Base-by-base conservation (phyloP, 2,888 invertebrate species). In the Osmoderma eremita region DNA sequence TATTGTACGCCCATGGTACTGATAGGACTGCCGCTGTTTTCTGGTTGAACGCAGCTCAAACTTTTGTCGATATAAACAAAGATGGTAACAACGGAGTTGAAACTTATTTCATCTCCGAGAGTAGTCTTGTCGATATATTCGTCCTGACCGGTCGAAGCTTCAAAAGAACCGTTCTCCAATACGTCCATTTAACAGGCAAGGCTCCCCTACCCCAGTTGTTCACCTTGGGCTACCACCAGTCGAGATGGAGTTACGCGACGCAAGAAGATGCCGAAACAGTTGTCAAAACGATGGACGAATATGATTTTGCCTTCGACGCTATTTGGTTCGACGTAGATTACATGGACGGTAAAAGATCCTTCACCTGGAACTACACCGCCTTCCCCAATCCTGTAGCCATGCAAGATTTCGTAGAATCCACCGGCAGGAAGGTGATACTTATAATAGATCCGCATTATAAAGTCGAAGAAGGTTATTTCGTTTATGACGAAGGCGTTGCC, bases 301-400 rank as follows among this genome's bases (percentile, higher is more conserved):
- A 93, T 80, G 94, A 98, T 80, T 90, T 99, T 45, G 98, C 98
- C 2, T 86, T 93, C 82, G 98, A 99, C 81, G 93, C 92, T 0
- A 89, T 98, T 79, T 99, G 98, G 98, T 86, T 99, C 38, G 98
- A 99, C 82, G 97, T 98, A 80, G 98, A 99, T 80, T 95, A 99
- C 80, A 97, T 98, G 0, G 94, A 98, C 80, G 88, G 89, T 58
- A 97, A 97, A 83, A 94, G 92, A 88, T 93, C 98, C 81, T 98
- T 99, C 83, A 98, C 98, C 0, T 99, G 98, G 98, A 97, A 98
- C 80, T 81, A 86, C 0, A 86, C 88, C 63, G 95, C 94, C 80
- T 99, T 98, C 83, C 84, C 91, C 0, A 86, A 93, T 76, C 92
- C 97, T 0, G 72, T 88, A 1, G 91, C 90, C 10, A 96, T 98